Percentiles rank a stretch among this genome's conserved stretches.
Evolutionary conservation across 1,140 invertebrate species (phyloP).

Genomic region (Leucophenga varia): DNA sequence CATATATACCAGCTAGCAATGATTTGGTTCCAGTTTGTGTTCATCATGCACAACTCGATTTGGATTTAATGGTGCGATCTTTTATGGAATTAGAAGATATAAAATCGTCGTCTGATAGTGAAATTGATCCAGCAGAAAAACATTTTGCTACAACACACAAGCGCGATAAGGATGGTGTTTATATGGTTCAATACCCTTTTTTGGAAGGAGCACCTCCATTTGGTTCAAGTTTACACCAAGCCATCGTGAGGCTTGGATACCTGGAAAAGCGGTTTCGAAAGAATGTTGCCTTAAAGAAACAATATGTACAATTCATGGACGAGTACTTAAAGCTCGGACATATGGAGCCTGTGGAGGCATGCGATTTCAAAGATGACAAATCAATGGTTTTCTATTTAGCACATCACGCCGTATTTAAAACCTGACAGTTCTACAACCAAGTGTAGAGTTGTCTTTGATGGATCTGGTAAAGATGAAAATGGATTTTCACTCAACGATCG

Average conservation of each 20-base stretch:
- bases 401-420: constrained; percentile 33
- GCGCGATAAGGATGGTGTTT: not conserved
- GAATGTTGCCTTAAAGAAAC: not conserved
- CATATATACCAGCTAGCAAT: too few relatives aligned
- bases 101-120: too few relatives aligned
- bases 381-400: not conserved
- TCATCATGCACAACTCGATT: too few relatives aligned
- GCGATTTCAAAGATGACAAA: too few relatives aligned
- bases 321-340: too few relatives aligned
- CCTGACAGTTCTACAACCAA: constrained; percentile 26
- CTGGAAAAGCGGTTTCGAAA: constrained; percentile 4
- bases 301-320: too few relatives aligned
- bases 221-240: not conserved
- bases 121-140: too few relatives aligned
- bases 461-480: constrained; percentile 26
- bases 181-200: not conserved
- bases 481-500: constrained; percentile 49
- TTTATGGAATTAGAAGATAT: too few relatives aligned
- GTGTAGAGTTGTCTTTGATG: constrained; percentile 36
- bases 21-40: too few relatives aligned
- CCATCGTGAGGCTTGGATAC: not conserved
- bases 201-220: not conserved
- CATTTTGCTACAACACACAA: not conserved
- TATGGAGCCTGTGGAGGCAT: too few relatives aligned
- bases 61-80: too few relatives aligned